Evolutionary conservation across 2,888 invertebrate species (phyloP), one percentile per base, ranked within the genome.

Genomic region (Archips xylosteana): DNA sequence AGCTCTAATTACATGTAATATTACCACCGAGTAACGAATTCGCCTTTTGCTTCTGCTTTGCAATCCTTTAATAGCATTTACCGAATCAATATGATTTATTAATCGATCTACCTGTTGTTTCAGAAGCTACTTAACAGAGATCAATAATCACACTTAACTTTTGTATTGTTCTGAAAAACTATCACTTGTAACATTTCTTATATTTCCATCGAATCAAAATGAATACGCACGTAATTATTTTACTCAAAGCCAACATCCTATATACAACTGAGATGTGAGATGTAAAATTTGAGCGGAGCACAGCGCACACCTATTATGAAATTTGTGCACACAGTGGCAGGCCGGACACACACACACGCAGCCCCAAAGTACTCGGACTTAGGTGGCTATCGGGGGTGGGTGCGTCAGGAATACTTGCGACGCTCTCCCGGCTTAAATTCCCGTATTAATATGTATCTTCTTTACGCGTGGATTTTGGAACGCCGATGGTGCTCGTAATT

Each of bases 231-330:
- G 32, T 57, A 57, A 57, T 57, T 64, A 73, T 42, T 59, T 42
- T 13, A n/a, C 23, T 42, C 36, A 74, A 74, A 69, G 45, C 34
- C 51, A 64, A 61, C 69, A 87, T 76, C 92, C 89, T 85, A 92
- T 91, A 83, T 94, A 89, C 75, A 78, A 74, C 76, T 78, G 86
- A 90, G 89, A 91, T 91, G 91, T 88, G 91, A 92, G 91, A 92
- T 92, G 93, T 94, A 92, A 94, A 94, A 94, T 94, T 93, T 92
- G 92, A 91, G 87, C 89, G 85, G 88, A 91, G 89, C 86, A 88
- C 87, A 88, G 82, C 89, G 89, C 86, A 89, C 91, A 92, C 91
- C 92, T 93, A 92, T 91, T 92, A 92, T 92, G 91, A 91, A 91
- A 91, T 90, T 90, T 88, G 87, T 86, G 86, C 90, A 87, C 92